Evolutionary conservation across 92 coral and sea anemone species (phyloP).

Genomic region (Bergia sp.): DNA sequence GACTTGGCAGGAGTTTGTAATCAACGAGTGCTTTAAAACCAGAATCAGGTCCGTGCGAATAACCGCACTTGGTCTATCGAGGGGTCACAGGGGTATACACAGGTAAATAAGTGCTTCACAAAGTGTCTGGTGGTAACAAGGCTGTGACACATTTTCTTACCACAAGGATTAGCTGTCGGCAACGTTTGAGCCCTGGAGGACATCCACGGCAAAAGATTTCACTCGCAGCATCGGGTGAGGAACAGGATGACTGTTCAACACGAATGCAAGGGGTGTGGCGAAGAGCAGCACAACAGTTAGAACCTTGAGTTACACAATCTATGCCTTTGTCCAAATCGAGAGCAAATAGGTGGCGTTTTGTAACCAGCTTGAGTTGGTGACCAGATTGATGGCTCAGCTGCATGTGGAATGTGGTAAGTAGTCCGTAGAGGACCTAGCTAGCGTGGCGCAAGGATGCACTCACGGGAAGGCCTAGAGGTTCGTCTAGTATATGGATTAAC

Average conservation of each 20-base stretch:
- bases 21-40: slow-evolving; percentile 59
- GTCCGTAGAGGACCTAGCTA: no score
- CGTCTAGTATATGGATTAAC: no score
- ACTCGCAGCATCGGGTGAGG: slow-evolving; percentile 34
- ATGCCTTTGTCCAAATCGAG: slow-evolving; percentile 2
- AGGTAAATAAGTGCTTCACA: neutral
- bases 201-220: slow-evolving; percentile 43
- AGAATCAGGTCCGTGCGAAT: slow-evolving; percentile 67
- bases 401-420: no score
- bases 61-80: neutral
- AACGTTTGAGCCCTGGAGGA: slow-evolving; percentile 19
- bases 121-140: neutral
- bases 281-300: neutral
- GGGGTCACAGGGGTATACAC: slow-evolving; percentile 26
- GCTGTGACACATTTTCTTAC: slow-evolving; percentile 33
- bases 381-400: no score
- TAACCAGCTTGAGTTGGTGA: no score
- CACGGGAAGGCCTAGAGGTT: no score
- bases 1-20: slow-evolving; percentile 50
- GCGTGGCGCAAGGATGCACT: no score
- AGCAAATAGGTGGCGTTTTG: neutral
- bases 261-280: slow-evolving; percentile 25
- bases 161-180: slow-evolving; percentile 31
- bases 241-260: slow-evolving; percentile 18
- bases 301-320: slow-evolving; percentile 9